These are phyloP conservation scores for Tillus elongatus DNA, from an alignment of 2,888 invertebrate species.

Conservation along the genomic window DNA sequence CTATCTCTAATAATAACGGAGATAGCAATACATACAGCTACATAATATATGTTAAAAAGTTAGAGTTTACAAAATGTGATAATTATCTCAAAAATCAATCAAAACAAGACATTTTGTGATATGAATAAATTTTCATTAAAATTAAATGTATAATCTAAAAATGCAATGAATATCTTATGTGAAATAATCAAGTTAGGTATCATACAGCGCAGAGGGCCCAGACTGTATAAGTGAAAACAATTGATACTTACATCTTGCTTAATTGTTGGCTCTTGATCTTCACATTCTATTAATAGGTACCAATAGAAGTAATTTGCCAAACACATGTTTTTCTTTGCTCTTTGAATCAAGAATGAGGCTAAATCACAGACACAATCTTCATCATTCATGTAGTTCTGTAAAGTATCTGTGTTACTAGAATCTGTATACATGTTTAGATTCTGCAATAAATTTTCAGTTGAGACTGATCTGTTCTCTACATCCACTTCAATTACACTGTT, in stretches of 20 bases:
- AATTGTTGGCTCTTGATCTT: constrained; percentile 65
- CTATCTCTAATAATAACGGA: too few relatives aligned
- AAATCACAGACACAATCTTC: constrained; percentile 55
- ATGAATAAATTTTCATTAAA: too few relatives aligned
- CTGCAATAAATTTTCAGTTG: constrained; percentile 31
- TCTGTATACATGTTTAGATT: constrained; percentile 35
- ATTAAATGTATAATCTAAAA: too few relatives aligned
- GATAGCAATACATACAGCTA: too few relatives aligned
- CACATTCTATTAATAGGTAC: constrained; percentile 91
- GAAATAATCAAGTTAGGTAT: too few relatives aligned
- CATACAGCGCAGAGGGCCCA: too few relatives aligned
- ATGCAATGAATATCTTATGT: too few relatives aligned
- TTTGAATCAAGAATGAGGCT: constrained; percentile 80
- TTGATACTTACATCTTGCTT: constrained; percentile 55
- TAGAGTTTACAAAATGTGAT: too few relatives aligned
- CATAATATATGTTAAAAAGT: too few relatives aligned
- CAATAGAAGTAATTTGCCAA: constrained; percentile 97
- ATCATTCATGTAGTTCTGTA: constrained; percentile 42
- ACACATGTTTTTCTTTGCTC: constrained; percentile 80
- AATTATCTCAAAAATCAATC: too few relatives aligned
- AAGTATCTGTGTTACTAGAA: constrained; percentile 45
- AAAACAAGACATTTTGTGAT: too few relatives aligned
- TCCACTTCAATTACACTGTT: constrained; percentile 36
- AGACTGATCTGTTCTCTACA: constrained; percentile 18
- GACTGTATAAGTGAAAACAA: too few relatives aligned